Evolutionary conservation across 2,888 invertebrate species (phyloP).

Genomic region (Pyralis farinalis): DNA sequence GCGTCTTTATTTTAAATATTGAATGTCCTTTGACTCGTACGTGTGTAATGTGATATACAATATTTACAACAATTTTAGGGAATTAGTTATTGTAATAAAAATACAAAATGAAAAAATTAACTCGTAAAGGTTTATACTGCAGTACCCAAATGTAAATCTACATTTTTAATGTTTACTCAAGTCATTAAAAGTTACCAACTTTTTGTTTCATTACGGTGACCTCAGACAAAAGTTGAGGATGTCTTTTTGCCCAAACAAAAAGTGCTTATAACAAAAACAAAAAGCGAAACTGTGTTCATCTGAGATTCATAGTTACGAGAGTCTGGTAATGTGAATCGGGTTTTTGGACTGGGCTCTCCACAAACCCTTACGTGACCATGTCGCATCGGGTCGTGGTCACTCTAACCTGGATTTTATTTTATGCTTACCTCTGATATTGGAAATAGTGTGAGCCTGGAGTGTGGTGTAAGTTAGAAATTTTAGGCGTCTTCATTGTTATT

Average conservation of each 20-base stretch:
- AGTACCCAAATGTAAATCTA: neutral
- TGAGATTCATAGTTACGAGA: neutral
- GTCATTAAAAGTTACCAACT: slow-evolving; percentile 7
- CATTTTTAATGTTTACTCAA: slow-evolving; percentile 2
- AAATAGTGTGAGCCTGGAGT: slow-evolving; percentile 18
- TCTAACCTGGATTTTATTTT: slow-evolving; percentile 27
- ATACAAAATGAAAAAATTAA: too few relatives aligned
- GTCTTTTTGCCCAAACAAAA: neutral
- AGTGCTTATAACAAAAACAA: neutral
- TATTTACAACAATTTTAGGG: too few relatives aligned
- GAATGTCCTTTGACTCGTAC: too few relatives aligned
- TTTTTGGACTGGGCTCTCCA: too few relatives aligned
- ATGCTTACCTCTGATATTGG: slow-evolving; percentile 30
- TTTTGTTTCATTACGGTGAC: slow-evolving; percentile 6
- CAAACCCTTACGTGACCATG: too few relatives aligned
- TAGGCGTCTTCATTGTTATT: too few relatives aligned
- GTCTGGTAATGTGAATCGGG: neutral
- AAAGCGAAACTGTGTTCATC: slow-evolving; percentile 1
- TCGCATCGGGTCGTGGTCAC: slow-evolving; percentile 15
- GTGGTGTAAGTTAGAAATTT: too few relatives aligned
- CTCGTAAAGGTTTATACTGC: too few relatives aligned
- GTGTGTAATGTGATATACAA: too few relatives aligned
- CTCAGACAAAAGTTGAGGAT: neutral
- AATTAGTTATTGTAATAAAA: too few relatives aligned
- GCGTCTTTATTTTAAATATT: too few relatives aligned